phyloP scores from a whole-genome alignment of 1,140 invertebrate genomes.

The Homarus americanus region DNA sequence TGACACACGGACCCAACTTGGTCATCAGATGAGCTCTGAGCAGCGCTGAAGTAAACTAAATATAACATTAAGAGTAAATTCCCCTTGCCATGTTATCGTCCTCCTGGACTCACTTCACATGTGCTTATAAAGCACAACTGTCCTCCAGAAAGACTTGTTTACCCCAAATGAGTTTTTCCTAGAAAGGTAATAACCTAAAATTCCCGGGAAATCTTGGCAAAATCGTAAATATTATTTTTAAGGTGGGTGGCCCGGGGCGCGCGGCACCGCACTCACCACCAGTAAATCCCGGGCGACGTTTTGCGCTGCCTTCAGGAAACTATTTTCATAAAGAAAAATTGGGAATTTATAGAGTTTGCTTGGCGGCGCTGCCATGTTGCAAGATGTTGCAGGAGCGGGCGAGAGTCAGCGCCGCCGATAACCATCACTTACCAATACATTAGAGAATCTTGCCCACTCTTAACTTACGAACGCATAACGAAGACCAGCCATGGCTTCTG shows the following conservation, averaged over 20 bases:
- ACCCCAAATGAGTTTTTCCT: too few relatives aligned
- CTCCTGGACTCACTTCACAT: too few relatives aligned
- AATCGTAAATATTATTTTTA: neutral
- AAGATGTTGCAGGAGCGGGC: neutral
- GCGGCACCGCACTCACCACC: neutral
- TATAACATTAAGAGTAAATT: too few relatives aligned
- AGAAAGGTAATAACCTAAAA: neutral
- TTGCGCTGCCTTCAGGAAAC: neutral
- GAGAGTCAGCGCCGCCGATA: neutral
- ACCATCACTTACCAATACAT: neutral
- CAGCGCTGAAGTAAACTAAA: too few relatives aligned
- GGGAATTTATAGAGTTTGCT: constrained; percentile 2
- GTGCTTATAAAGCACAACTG: too few relatives aligned
- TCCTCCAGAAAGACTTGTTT: too few relatives aligned
- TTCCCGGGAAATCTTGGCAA: neutral
- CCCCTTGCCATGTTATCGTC: too few relatives aligned
- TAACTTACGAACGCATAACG: neutral
- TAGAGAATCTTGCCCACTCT: neutral
- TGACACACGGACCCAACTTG: too few relatives aligned
- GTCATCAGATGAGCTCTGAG: too few relatives aligned
- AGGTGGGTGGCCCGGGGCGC: neutral
- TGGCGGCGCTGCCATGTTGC: neutral
- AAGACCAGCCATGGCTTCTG: too few relatives aligned
- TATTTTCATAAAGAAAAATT: constrained; percentile 14
- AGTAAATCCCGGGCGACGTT: neutral